A percentile compares a stretch with the other conserved stretches of the same genome.
Evolutionary conservation across 2,113 vertebrate species (phyloP).

Genomic region (Sorex fumeus): DNA sequence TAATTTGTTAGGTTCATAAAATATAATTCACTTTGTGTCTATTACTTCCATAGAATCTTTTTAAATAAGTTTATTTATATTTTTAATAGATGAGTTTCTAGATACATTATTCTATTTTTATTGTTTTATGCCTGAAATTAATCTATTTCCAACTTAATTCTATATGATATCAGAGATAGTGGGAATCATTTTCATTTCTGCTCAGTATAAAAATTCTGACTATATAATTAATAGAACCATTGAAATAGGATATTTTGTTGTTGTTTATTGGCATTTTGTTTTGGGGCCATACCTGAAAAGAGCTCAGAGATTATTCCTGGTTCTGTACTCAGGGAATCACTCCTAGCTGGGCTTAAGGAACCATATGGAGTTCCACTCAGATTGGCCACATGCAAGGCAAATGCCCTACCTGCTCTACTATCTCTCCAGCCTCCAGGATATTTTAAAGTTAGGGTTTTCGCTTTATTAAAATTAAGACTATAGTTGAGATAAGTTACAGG

Average conservation of each 20-base stretch:
- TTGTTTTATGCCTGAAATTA: slow-evolving; percentile 62
- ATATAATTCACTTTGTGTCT: slow-evolving; percentile 39
- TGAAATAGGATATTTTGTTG: no score
- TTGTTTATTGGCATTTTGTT: no score
- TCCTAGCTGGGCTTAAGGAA: no score
- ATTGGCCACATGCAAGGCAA: no score
- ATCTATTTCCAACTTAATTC: slow-evolving; percentile 59
- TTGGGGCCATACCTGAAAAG: no score
- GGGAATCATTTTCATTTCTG: background rate
- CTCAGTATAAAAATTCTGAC: slow-evolving; percentile 26
- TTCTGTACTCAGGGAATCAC: no score
- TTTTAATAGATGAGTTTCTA: background rate
- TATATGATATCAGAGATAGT: background rate
- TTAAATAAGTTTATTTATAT: background rate
- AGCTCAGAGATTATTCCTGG: no score
- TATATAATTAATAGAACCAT: slow-evolving; percentile 20
- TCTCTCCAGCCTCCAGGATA: background rate
- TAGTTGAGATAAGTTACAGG: no score
- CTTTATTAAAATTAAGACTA: slow-evolving; percentile 5
- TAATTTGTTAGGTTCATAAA: slow-evolving; percentile 32
- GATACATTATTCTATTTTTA: background rate
- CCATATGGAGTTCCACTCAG: no score
- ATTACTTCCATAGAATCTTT: background rate
- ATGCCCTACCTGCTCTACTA: no score
- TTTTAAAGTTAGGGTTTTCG: slow-evolving; percentile 13